A percentile compares a stretch with the other conserved stretches of the same genome.
phyloP scores from a whole-genome alignment of 1,140 invertebrate genomes.

The Megalonaias nervosa region DNA sequence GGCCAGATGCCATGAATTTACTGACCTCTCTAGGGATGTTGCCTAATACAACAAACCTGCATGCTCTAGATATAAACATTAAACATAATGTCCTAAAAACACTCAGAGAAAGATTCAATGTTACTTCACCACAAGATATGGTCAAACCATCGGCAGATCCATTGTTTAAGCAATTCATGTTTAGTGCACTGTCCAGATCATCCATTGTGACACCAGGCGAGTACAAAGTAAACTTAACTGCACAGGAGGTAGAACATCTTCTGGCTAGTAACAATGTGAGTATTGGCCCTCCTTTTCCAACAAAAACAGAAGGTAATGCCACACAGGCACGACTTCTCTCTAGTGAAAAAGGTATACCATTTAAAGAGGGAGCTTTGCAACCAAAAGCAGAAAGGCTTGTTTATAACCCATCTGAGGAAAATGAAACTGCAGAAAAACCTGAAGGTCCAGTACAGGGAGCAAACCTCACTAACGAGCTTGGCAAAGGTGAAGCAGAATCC shows the following conservation, averaged over 20 bases:
- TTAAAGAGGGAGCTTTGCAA: not conserved
- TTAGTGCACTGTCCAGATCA: conserved; percentile 9
- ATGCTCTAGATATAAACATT: conserved; percentile 24
- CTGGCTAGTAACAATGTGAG: not conserved
- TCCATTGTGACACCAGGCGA: conserved; percentile 14
- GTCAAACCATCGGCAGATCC: conserved; percentile 9
- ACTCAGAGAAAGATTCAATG: conserved; percentile 18
- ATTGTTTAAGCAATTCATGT: conserved; percentile 26
- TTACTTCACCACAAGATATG: conserved; percentile 21
- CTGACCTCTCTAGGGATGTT: conserved; percentile 6
- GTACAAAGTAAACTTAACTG: conserved; percentile 21
- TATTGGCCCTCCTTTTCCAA: not conserved
- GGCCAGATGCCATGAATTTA: conserved; percentile 18
- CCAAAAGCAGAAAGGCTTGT: conserved; percentile 2
- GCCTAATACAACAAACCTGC: not conserved
- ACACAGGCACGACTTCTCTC: conserved; percentile 8
- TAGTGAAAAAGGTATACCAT: not conserved
- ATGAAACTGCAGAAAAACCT: conserved; percentile 4
- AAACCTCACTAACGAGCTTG: too few species aligned
- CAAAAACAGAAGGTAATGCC: conserved; percentile 8
- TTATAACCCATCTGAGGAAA: not conserved
- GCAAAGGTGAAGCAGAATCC: not conserved
- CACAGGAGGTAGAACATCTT: conserved; percentile 13
- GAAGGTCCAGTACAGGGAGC: too few species aligned
- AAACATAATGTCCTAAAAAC: conserved; percentile 17